These are phyloP conservation scores for Catharus fuscescens DNA, from an alignment of 2,113 vertebrate species.

Conservation along the genomic window DNA sequence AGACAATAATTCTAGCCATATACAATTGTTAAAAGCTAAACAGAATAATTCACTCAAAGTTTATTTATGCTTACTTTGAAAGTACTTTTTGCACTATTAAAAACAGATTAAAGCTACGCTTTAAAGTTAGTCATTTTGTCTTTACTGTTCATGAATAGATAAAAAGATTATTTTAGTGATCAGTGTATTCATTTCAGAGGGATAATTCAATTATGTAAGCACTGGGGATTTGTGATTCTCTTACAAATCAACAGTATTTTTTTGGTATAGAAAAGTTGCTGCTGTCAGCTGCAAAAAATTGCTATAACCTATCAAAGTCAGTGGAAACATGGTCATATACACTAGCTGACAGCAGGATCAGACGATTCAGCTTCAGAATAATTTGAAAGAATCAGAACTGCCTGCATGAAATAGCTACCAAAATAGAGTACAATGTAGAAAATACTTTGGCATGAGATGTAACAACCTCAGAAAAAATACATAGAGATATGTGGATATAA, in stretches of 20 bases:
- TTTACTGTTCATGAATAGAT: background rate
- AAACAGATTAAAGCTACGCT: background rate
- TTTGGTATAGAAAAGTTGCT: background rate
- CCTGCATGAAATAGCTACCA: background rate
- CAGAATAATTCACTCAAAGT: background rate
- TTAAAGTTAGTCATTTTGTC: background rate
- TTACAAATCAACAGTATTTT: background rate
- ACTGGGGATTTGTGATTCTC: background rate
- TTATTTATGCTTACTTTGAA: background rate
- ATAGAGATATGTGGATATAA: background rate
- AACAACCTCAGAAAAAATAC: background rate
- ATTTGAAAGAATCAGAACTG: constrained; percentile 42
- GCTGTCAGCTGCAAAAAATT: constrained; percentile 13
- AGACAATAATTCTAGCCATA: background rate
- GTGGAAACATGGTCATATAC: background rate
- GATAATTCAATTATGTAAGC: background rate
- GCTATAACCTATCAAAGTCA: constrained; percentile 1
- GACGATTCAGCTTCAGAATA: background rate
- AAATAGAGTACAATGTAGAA: background rate
- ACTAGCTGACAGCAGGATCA: constrained; percentile 1
- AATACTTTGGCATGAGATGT: background rate
- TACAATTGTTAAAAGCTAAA: background rate
- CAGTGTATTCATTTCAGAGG: background rate
- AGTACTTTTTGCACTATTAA: background rate
- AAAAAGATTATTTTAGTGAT: background rate